A percentile compares a stretch with the other conserved stretches of the same genome.
These are phyloP conservation scores for Ormyrus labotus DNA, from an alignment of 2,888 invertebrate genomes.

Conservation along the genomic window DNA sequence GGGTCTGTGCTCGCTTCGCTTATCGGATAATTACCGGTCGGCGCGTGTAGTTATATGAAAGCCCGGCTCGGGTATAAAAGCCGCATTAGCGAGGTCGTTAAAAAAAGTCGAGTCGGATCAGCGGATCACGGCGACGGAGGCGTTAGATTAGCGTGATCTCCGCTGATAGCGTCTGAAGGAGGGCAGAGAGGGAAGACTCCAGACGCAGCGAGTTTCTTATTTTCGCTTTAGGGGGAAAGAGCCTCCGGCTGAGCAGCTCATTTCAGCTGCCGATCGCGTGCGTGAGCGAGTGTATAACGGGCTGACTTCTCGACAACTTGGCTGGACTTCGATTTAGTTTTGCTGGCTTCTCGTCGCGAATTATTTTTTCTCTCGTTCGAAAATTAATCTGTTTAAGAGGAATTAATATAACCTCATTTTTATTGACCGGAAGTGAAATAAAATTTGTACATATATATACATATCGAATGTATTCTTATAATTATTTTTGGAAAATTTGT, in stretches of 20 bases:
- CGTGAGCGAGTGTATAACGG: no score
- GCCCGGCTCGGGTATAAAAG: slow-evolving; percentile 47
- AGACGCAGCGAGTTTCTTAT: slow-evolving; percentile 48
- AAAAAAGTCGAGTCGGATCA: slow-evolving; percentile 69
- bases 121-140: slow-evolving; percentile 60
- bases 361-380: background rate
- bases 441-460: no score
- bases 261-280: no score
- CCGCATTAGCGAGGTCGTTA: slow-evolving; percentile 65
- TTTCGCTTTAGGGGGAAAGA: slow-evolving; percentile 29
- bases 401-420: no score
- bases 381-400: no score
- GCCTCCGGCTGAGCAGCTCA: background rate
- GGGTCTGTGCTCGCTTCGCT: slow-evolving; percentile 55
- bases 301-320: slow-evolving; percentile 32
- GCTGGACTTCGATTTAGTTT: slow-evolving; percentile 41
- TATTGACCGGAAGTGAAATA: no score
- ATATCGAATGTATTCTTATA: no score
- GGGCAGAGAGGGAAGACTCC: background rate
- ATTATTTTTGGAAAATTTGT: no score
- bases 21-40: slow-evolving; percentile 69
- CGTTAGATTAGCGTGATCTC: slow-evolving; percentile 75
- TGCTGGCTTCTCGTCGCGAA: slow-evolving; percentile 30
- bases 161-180: slow-evolving; percentile 69
- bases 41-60: slow-evolving; percentile 1